Conservation (phyloP, 2,888 invertebrate species). For the Copidosoma aretas region DNA sequence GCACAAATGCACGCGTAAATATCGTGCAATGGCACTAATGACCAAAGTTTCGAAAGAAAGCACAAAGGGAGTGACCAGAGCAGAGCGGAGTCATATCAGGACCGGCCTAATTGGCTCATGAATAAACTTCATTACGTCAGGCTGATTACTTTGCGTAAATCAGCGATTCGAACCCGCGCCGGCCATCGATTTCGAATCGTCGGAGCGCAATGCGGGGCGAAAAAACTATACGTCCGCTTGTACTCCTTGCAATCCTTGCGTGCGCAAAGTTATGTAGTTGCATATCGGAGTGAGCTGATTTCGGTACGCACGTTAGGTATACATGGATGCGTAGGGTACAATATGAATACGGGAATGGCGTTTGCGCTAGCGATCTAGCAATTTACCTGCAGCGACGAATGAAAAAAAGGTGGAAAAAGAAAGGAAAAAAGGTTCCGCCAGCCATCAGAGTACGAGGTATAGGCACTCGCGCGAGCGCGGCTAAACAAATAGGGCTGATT, state of each 20-base stretch:
- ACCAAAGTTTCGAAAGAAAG: constrained; percentile 15
- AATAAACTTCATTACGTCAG: constrained; percentile 28
- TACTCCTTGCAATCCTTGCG: too few species aligned
- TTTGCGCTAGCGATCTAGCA: too few species aligned
- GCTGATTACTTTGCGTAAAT: constrained; percentile 35
- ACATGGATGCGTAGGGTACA: too few species aligned
- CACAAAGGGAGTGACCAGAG: not conserved
- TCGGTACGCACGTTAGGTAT: too few species aligned
- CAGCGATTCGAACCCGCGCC: constrained; percentile 20
- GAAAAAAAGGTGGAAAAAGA: too few species aligned
- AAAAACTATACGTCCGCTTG: too few species aligned
- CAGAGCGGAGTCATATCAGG: constrained; percentile 5
- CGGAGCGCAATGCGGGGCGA: not conserved
- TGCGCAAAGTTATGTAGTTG: too few species aligned
- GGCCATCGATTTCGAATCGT: constrained; percentile 19
- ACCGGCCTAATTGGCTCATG: constrained; percentile 36
- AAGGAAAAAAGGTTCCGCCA: too few species aligned
- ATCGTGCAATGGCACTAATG: too few species aligned
- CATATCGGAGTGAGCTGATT: too few species aligned
- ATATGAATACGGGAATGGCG: too few species aligned
- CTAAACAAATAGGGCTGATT: constrained; percentile 14
- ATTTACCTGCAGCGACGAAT: not conserved
- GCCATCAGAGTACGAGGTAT: not conserved
- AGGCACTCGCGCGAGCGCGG: not conserved
- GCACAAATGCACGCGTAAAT: too few species aligned